Base-by-base conservation (phyloP, 2,113 vertebrate species). In the Capricornis sumatraensis region DNA sequence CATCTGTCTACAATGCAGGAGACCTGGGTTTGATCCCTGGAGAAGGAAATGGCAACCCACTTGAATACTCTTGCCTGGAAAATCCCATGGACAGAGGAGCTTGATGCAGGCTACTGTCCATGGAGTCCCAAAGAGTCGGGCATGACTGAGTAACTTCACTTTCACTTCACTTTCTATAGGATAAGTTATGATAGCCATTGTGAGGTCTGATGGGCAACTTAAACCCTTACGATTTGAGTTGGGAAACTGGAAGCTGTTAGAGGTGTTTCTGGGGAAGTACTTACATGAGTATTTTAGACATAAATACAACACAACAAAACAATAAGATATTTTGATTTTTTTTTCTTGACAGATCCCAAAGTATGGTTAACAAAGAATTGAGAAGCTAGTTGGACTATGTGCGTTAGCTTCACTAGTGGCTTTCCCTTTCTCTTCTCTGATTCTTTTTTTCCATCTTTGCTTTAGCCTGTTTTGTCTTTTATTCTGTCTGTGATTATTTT, bases 381-480 rank as follows among this genome's bases (percentile, higher is more conserved):
- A 93, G n/a, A 62, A 52, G 11, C 17, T 62, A 28, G 71, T 62
- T 84, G n/a, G 30, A 86, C 23, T 45, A 16, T 81, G 6, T 91
- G 6, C 43, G 2, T 82, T 89, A 97, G 27, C n/a, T 85, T 62
- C 91, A 19, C 50, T 83, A 71, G 21, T 62, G 36, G 2, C 7
- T 36, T 60, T 21, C 23, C 33, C 27, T 36, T 0, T 36, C 36
- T 67, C 13, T 58, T 23, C 57, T 62, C 11, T 92, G 5, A 50
- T 85, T 57, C 21, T 36, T 87, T 85, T 89, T 47, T 19, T 57
- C 47, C 85, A 30, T 58, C 8, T 88, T 84, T 67, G 8, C 47
- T 95, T 96, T 89, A 45, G 87, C 2, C 17, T 74, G n/a, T 79
- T 90, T 90, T 93, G 84, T 78, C 9, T 93, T 96, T 96, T 94